Conservation (phyloP, 2,113 vertebrate genomes). For the Stegostoma tigrinum region DNA sequence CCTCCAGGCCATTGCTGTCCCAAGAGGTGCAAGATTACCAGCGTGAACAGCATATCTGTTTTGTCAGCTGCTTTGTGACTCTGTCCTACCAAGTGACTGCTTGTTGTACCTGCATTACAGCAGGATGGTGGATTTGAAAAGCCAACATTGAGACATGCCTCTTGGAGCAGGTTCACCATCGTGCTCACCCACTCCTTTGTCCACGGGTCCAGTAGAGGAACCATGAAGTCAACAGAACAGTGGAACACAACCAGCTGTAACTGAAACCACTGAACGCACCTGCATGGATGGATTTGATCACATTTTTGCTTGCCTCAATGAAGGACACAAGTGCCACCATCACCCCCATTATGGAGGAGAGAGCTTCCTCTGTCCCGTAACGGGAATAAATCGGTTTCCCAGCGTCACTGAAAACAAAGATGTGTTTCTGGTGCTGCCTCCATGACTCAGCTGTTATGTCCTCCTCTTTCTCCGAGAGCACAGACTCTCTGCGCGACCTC, state of each 20-base stretch:
- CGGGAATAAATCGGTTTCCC: conserved; percentile 95
- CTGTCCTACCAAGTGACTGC: neutral
- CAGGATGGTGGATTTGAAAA: neutral
- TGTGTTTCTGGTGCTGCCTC: conserved; percentile 83
- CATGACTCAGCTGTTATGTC: conserved; percentile 75
- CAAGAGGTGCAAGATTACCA: no score
- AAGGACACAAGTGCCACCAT: conserved; percentile 96
- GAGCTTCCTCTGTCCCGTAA: conserved; percentile 88
- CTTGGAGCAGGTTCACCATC: neutral
- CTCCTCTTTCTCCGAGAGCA: conserved; percentile 40
- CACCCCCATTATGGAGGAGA: conserved; percentile 93
- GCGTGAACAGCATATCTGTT: no score
- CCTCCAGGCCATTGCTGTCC: no score
- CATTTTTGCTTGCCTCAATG: conserved; percentile 82
- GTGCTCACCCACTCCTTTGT: neutral
- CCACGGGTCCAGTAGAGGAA: neutral
- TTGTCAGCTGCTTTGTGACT: no score
- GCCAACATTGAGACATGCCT: no score
- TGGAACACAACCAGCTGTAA: neutral
- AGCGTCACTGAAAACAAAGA: conserved; percentile 91
- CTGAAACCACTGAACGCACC: conserved; percentile 53
- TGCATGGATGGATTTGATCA: conserved; percentile 90
- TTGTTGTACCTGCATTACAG: neutral
- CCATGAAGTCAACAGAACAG: neutral
- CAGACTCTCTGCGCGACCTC: conserved; percentile 41